Percentiles rank a stretch among this genome's conserved stretches.
phyloP scores from a whole-genome alignment of 1,140 invertebrate genomes.

The Nasonia giraulti region DNA sequence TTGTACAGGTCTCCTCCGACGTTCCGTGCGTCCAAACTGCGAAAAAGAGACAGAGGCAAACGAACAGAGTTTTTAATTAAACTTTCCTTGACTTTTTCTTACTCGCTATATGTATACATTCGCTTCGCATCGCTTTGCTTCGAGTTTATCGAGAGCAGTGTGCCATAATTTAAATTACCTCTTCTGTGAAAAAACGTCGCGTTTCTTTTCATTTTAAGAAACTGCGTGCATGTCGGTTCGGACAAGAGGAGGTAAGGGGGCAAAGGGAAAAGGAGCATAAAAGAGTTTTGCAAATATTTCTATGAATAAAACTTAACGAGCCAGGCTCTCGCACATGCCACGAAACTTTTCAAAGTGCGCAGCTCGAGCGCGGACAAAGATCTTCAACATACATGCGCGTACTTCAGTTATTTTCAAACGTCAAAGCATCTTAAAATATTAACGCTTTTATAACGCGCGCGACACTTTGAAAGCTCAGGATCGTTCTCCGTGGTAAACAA shows the following conservation, averaged over 20 bases:
- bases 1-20: conserved; percentile 76
- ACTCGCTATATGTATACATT: too few species aligned
- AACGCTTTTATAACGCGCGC: background rate
- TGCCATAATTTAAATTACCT: too few species aligned
- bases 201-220: too few species aligned
- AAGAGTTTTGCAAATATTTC: conserved; percentile 12
- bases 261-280: background rate
- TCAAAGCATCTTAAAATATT: conserved; percentile 4
- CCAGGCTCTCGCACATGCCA: background rate
- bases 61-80: conserved; percentile 45
- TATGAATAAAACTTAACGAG: conserved; percentile 37
- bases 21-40: conserved; percentile 84
- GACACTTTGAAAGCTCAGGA: background rate
- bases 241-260: background rate
- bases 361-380: background rate
- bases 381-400: conserved; percentile 6
- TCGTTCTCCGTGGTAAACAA: background rate
- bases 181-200: too few species aligned
- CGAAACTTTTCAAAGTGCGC: conserved; percentile 16
- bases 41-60: conserved; percentile 57
- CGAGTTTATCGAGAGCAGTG: too few species aligned
- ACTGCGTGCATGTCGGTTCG: background rate
- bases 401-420: conserved; percentile 39
- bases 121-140: too few species aligned
- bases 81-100: conserved; percentile 3